These are phyloP conservation scores for Spizella passerina DNA, from an alignment of 2,797 vertebrate genomes.

Conservation along the genomic window DNA sequence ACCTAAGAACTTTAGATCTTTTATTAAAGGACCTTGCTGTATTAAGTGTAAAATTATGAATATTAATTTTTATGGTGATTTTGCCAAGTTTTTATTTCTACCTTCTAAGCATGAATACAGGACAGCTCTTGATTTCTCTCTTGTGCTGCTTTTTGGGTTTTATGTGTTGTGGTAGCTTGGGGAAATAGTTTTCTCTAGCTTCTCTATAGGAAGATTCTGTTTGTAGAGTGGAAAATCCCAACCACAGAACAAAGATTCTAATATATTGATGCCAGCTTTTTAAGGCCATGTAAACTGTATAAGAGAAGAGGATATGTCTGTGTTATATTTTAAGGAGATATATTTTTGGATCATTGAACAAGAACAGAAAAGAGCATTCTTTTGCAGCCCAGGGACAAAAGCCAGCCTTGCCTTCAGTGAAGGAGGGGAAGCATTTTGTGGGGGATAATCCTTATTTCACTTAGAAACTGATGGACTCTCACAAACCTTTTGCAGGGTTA, in stretches of 20 bases:
- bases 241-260: background rate
- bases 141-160: background rate
- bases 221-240: background rate
- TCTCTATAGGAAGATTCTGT: background rate
- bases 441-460: background rate
- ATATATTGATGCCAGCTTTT: background rate
- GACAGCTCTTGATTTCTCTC: background rate
- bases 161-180: background rate
- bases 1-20: background rate
- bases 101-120: background rate
- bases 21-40: background rate
- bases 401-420: background rate
- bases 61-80: background rate
- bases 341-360: background rate
- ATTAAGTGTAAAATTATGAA: background rate
- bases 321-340: background rate
- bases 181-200: background rate
- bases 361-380: background rate
- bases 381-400: background rate
- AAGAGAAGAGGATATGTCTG: background rate
- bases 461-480: background rate
- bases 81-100: background rate
- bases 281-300: background rate
- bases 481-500: background rate
- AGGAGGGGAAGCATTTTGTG: fast-evolving